Conservation (phyloP, 2,797 vertebrate genomes). For the Clamator glandarius region DNA sequence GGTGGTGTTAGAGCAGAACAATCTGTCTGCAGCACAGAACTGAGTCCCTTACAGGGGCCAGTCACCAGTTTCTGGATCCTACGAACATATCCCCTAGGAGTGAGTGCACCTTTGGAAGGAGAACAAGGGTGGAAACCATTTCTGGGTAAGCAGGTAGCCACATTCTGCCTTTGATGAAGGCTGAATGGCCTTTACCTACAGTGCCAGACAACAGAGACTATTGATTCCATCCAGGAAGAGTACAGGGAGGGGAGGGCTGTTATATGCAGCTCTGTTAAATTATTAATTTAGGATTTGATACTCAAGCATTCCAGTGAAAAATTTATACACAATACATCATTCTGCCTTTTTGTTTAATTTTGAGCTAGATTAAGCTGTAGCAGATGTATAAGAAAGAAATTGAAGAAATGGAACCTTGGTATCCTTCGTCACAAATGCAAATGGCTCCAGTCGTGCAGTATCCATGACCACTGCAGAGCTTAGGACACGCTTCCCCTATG, state of each 20-base stretch:
- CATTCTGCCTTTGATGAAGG: not conserved
- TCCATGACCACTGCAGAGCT: slow-evolving; percentile 93
- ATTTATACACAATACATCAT: not conserved
- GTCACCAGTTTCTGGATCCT: not conserved
- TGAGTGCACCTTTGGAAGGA: not conserved
- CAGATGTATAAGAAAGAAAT: not conserved
- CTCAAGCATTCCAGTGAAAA: not conserved
- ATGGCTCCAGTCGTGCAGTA: slow-evolving; percentile 92
- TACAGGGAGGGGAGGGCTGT: not conserved
- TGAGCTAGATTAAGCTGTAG: not conserved
- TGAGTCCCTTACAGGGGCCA: not conserved
- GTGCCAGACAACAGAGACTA: not conserved
- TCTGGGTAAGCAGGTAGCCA: not conserved
- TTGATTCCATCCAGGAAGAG: not conserved
- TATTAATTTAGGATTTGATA: not conserved
- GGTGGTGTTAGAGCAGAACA: not conserved
- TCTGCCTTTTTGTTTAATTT: not conserved
- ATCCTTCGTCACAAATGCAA: slow-evolving; percentile 96
- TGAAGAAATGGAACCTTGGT: slow-evolving; percentile 83
- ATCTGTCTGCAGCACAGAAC: not conserved
- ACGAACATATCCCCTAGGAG: not conserved
- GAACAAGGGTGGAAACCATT: not conserved
- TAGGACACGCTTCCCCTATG: slow-evolving; percentile 94
- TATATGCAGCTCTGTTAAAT: not conserved
- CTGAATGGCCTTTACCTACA: not conserved